Evolutionary conservation across 2,888 invertebrate genomes (phyloP).

Genomic region (Xanthorhoe designata): DNA sequence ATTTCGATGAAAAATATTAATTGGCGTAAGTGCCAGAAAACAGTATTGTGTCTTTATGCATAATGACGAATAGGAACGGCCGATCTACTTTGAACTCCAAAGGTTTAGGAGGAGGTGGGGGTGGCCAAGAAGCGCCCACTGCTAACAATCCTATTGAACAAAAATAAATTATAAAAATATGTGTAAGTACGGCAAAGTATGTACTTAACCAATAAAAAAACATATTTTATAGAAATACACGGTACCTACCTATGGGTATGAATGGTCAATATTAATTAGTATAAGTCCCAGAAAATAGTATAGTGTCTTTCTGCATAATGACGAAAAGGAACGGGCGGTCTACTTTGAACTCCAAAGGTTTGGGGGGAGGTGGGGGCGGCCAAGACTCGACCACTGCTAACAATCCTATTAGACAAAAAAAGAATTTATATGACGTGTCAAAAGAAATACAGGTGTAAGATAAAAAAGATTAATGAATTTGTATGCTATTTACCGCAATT

Average conservation of each 20-base stretch:
- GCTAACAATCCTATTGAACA: not conserved
- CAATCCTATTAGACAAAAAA: not conserved
- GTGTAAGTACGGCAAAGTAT: too few relatives aligned
- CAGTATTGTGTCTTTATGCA: constrained; percentile 17
- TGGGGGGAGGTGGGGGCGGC: constrained; percentile 13
- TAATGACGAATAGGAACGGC: constrained; percentile 15
- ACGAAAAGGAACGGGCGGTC: constrained; percentile 17
- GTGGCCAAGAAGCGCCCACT: not conserved
- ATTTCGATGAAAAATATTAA: not conserved
- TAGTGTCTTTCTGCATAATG: constrained; percentile 15
- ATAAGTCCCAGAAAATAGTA: constrained; percentile 21
- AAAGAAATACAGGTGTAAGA: too few relatives aligned
- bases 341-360: constrained; percentile 17
- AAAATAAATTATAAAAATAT: not conserved
- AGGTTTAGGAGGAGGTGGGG: constrained; percentile 14
- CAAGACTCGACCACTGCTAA: not conserved
- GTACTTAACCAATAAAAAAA: too few relatives aligned
- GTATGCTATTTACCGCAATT: too few relatives aligned
- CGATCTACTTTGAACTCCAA: constrained; percentile 17
- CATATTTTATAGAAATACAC: not conserved
- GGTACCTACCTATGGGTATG: too few relatives aligned
- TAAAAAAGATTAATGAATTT: too few relatives aligned
- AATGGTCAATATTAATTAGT: constrained; percentile 4
- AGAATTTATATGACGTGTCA: not conserved
- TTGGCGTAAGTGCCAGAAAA: constrained; percentile 23